Evolutionary conservation across 1,140 invertebrate genomes (phyloP).

Genomic region (Cecropterus lyciades): DNA sequence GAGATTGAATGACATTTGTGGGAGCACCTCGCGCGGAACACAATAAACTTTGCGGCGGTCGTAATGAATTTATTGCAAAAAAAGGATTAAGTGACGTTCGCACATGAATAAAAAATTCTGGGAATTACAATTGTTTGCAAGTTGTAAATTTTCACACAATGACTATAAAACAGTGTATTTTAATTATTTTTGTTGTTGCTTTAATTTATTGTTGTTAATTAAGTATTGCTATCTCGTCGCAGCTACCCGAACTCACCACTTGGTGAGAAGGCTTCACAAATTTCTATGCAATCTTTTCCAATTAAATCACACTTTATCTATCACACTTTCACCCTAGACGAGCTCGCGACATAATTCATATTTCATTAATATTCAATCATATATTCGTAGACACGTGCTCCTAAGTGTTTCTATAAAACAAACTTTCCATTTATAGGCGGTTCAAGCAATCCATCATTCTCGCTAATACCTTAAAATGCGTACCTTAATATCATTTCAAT

Average conservation of each 20-base stretch:
- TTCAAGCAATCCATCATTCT: slow-evolving; percentile 9
- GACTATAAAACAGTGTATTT: no score
- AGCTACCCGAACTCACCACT: no score
- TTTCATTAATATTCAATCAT: slow-evolving; percentile 11
- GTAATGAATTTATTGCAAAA: slow-evolving; percentile 25
- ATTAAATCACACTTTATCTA: background rate
- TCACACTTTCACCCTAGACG: background rate
- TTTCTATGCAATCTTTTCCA: no score
- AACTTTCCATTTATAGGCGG: slow-evolving; percentile 4
- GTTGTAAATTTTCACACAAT: no score
- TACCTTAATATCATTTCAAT: background rate
- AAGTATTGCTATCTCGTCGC: no score
- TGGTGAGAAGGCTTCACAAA: no score
- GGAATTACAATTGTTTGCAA: no score
- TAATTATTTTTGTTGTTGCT: no score
- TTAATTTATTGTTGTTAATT: no score
- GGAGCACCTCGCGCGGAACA: slow-evolving; percentile 9
- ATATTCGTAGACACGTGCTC: slow-evolving; percentile 12
- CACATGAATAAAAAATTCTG: background rate
- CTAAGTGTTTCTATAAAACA: background rate
- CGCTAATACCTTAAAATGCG: background rate
- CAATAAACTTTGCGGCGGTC: slow-evolving; percentile 19
- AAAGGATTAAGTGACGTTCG: slow-evolving; percentile 4
- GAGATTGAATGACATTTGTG: slow-evolving; percentile 29
- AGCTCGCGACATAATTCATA: background rate